A percentile compares a stretch with the other conserved stretches of the same genome.
These are phyloP conservation scores for Toxonevra muliebris DNA, from an alignment of 2,888 invertebrate species.

Conservation along the genomic window DNA sequence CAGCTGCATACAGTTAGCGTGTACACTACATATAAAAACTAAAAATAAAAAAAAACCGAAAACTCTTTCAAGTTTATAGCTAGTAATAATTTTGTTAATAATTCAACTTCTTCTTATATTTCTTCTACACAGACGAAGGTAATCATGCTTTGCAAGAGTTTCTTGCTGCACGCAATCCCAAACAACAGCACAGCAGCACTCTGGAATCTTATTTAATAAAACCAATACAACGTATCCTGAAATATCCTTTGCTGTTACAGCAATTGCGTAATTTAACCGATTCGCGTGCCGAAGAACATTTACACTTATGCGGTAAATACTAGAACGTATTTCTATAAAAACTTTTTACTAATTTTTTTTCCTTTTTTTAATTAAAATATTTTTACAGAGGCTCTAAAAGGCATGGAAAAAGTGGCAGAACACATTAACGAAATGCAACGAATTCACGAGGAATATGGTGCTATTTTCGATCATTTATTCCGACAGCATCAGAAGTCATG, in stretches of 20 bases:
- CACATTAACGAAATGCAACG: conserved; percentile 99
- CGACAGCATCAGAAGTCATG: conserved; percentile 94
- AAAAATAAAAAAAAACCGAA: not conserved
- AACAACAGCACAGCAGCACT: conserved; percentile 96
- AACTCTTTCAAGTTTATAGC: too few species aligned
- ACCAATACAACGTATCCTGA: conserved; percentile 97
- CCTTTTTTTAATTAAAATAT: not conserved
- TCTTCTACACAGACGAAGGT: conserved; percentile 78
- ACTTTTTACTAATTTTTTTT: conserved; percentile 9
- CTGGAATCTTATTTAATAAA: conserved; percentile 98
- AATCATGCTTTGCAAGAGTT: conserved; percentile 97
- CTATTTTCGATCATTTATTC: conserved; percentile 97
- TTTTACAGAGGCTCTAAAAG: conserved; percentile 87
- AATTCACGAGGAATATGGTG: conserved; percentile 98
- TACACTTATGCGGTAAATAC: conserved; percentile 85
- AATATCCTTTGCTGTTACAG: conserved; percentile 94
- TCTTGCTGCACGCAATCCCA: conserved; percentile 91
- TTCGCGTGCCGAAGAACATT: conserved; percentile 91
- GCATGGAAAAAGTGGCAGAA: conserved; percentile 98
- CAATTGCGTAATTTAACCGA: conserved; percentile 94
- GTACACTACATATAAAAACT: conserved; percentile 1
- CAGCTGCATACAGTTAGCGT: too few species aligned
- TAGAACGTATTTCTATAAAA: not conserved
- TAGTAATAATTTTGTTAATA: conserved; percentile 6
- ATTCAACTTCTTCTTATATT: conserved; percentile 10